Conservation (phyloP, 2,888 invertebrate species). For the Thyatira batis region DNA sequence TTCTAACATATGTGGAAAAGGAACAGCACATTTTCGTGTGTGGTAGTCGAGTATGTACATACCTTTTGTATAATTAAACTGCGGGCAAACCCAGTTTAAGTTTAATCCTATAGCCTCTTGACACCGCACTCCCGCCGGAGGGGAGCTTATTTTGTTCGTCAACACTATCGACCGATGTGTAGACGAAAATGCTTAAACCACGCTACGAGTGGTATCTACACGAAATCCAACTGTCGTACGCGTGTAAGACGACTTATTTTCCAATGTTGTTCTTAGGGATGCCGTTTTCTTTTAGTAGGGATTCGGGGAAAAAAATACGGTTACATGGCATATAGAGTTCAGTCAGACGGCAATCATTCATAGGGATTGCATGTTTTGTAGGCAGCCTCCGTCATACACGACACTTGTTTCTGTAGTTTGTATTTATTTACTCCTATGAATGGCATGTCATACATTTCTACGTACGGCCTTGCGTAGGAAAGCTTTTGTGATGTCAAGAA, state of each 20-base stretch:
- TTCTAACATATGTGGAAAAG: conserved; percentile 65
- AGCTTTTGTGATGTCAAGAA: conserved; percentile 38
- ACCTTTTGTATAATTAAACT: conserved; percentile 81
- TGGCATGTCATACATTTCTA: conserved; percentile 43
- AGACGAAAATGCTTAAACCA: conserved; percentile 65
- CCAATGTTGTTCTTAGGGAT: conserved; percentile 37
- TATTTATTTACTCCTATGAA: conserved; percentile 62
- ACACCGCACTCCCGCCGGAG: conserved; percentile 73
- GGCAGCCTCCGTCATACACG: conserved; percentile 55
- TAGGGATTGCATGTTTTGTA: conserved; percentile 71
- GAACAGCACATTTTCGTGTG: conserved; percentile 63
- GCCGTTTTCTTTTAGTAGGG: conserved; percentile 50
- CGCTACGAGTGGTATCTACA: conserved; percentile 57
- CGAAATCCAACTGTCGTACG: conserved; percentile 60
- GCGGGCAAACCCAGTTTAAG: conserved; percentile 79
- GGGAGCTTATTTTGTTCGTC: conserved; percentile 81
- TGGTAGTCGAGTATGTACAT: conserved; percentile 60
- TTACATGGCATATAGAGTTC: conserved; percentile 58
- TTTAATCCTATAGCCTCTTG: conserved; percentile 82
- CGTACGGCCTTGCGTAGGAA: conserved; percentile 26
- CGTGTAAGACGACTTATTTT: conserved; percentile 58
- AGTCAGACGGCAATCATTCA: conserved; percentile 68
- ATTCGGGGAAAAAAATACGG: conserved; percentile 57
- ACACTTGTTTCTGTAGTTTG: conserved; percentile 60
- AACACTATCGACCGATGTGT: conserved; percentile 77